Evolutionary conservation across 2,797 vertebrate species (phyloP).

Genomic region (Caiman crocodilus): DNA sequence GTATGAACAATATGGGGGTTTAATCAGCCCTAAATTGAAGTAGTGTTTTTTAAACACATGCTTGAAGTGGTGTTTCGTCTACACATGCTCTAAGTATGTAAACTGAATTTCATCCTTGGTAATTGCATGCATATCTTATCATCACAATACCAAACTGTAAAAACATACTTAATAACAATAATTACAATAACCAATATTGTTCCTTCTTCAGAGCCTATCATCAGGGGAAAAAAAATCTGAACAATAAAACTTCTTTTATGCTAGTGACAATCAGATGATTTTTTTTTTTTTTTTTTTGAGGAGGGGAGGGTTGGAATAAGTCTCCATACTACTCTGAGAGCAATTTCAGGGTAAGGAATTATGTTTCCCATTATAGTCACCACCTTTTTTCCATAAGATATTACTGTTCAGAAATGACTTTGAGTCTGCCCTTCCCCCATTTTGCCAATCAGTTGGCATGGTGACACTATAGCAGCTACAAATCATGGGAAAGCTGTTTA

Average conservation of each 20-base stretch:
- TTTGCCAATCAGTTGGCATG: slow-evolving; percentile 54
- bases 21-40: no score
- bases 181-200: not conserved
- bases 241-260: slow-evolving; percentile 10
- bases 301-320: not conserved
- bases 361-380: slow-evolving; percentile 56
- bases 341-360: slow-evolving; percentile 16
- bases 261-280: slow-evolving; percentile 22
- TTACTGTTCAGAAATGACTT: slow-evolving; percentile 44
- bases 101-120: not conserved
- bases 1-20: no score
- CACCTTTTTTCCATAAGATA: slow-evolving; percentile 39
- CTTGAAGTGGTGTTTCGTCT: no score
- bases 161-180: not conserved
- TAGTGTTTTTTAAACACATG: no score
- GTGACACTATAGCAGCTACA: slow-evolving; percentile 61
- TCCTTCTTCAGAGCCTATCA: not conserved
- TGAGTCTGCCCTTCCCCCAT: slow-evolving; percentile 6
- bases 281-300: not conserved
- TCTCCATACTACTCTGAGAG: slow-evolving; percentile 23
- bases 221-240: not conserved
- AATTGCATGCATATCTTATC: not conserved
- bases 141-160: not conserved
- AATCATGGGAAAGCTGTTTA: slow-evolving; percentile 57
- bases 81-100: not conserved